These are phyloP conservation scores for Xiphorhynchus erythropygius DNA, from an alignment of 2,797 vertebrate species.

Conservation along the genomic window DNA sequence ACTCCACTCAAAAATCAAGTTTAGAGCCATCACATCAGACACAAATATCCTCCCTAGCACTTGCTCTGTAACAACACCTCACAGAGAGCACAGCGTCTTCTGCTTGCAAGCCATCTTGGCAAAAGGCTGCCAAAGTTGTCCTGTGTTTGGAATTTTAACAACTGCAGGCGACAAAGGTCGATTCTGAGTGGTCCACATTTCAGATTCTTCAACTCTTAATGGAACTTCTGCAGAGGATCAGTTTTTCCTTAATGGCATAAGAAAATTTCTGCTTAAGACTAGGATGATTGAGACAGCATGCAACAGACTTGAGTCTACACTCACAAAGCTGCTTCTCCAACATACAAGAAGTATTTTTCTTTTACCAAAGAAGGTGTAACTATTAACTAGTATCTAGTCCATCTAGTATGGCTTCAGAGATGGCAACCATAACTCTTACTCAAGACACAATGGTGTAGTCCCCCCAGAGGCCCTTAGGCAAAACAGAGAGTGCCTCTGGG, in stretches of 20 bases:
- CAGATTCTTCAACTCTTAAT: neutral
- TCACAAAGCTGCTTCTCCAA: neutral
- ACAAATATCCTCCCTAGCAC: neutral
- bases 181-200: neutral
- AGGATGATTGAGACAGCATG: neutral
- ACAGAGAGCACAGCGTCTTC: neutral
- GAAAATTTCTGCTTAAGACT: neutral
- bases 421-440: neutral
- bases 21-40: accelerated
- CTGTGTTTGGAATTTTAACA: neutral
- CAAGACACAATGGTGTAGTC: neutral
- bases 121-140: neutral
- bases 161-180: neutral
- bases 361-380: neutral
- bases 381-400: neutral
- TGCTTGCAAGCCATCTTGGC: neutral
- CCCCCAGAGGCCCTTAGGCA: neutral
- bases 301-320: neutral
- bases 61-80: neutral
- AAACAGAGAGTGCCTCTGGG: neutral
- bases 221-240: neutral
- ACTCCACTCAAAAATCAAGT: neutral
- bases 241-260: neutral
- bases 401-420: neutral
- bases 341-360: neutral